phyloP scores from a whole-genome alignment of 2,797 vertebrate species.

The Loriculus beryllinus region DNA sequence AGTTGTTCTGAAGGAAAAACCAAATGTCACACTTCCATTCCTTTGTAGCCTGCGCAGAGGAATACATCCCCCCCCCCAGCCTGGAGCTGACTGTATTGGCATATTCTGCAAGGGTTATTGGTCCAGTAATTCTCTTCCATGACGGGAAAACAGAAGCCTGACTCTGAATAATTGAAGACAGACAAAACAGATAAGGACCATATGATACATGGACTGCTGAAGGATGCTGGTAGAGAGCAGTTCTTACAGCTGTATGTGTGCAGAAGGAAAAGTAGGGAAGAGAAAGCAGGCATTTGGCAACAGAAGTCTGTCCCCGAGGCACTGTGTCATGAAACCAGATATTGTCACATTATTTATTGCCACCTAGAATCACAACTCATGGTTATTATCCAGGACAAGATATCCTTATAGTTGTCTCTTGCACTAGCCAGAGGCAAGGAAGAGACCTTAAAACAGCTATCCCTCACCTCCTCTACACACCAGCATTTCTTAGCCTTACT shows the following conservation, averaged over 20 bases:
- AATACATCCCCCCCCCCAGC: too few species aligned
- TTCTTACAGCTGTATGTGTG: neutral
- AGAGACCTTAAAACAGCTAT: neutral
- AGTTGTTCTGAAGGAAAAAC: neutral
- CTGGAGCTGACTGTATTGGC: neutral
- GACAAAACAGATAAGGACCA: neutral
- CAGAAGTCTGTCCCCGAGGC: neutral
- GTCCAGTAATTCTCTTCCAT: neutral
- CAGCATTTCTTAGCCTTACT: neutral
- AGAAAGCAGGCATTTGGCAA: neutral
- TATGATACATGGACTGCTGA: fast-evolving
- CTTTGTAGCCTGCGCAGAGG: neutral
- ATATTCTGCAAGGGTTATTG: neutral
- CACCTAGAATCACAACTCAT: neutral
- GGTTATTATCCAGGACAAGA: neutral
- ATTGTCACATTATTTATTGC: neutral
- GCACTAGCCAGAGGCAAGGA: neutral
- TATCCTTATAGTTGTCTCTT: neutral
- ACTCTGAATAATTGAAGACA: neutral
- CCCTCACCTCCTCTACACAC: neutral
- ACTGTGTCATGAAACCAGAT: neutral
- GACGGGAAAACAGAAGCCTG: neutral
- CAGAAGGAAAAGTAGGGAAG: neutral
- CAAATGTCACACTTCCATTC: fast-evolving
- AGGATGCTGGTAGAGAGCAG: neutral